A percentile compares a stretch with the other conserved stretches of the same genome.
Evolutionary conservation across 2,888 invertebrate species (phyloP).

Genomic region (Drosophila buzzatii): DNA sequence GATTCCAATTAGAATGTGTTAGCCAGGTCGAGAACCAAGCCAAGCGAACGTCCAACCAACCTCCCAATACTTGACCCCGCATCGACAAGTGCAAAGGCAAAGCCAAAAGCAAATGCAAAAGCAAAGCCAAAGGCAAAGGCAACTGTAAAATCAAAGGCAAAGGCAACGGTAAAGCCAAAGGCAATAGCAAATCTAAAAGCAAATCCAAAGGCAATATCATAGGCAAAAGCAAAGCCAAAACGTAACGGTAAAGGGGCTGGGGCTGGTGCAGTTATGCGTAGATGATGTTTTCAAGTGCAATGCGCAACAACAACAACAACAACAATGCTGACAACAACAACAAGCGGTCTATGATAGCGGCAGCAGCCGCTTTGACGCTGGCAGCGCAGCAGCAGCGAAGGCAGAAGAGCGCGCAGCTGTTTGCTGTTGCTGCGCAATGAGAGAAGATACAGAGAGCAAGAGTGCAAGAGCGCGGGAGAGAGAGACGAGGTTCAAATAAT

Average conservation of each 20-base stretch:
- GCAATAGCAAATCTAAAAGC: no score
- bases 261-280: constrained; percentile 54
- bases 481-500: neutral
- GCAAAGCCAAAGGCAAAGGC: no score
- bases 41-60: neutral
- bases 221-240: no score
- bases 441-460: constrained; percentile 30
- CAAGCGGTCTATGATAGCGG: constrained; percentile 26
- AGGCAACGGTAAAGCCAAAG: no score
- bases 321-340: constrained; percentile 12
- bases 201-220: no score
- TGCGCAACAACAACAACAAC: constrained; percentile 58
- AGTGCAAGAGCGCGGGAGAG: neutral
- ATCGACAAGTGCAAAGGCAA: constrained; percentile 19
- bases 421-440: constrained; percentile 61
- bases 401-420: constrained; percentile 62
- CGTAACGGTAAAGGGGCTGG: no score
- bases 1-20: neutral
- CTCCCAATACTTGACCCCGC: constrained; percentile 4
- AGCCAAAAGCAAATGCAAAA: no score
- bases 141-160: no score
- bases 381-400: constrained; percentile 36
- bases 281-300: constrained; percentile 76
- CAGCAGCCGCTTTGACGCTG: constrained; percentile 11
- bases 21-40: constrained; percentile 25